Percentiles rank a stretch among this genome's conserved stretches.
Evolutionary conservation across 30 jellyfish, hydroid and myxozoan genomes (phyloP).

Genomic region (Cassiopea andromeda): DNA sequence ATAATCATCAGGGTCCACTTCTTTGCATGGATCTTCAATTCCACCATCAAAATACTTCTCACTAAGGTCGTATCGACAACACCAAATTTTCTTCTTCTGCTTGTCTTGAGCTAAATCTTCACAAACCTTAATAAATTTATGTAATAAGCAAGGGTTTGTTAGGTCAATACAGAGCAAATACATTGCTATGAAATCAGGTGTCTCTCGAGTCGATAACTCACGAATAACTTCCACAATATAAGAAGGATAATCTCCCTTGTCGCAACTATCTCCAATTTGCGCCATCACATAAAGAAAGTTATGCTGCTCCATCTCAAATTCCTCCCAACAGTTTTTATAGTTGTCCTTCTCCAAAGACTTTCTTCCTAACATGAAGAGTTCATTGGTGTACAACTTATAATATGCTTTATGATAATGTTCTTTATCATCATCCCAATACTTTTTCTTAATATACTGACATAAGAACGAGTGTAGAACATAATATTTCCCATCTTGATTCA

Average conservation of each 20-base stretch:
- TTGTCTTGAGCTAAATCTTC: conserved; percentile 10
- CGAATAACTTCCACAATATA: background rate
- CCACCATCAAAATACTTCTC: conserved; percentile 1
- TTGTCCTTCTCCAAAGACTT: conserved; percentile 33
- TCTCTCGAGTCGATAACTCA: background rate
- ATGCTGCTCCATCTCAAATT: conserved; percentile 13
- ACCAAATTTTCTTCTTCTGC: conserved; percentile 7
- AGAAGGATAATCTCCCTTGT: background rate
- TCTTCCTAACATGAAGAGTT: conserved; percentile 11
- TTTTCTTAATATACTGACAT: background rate
- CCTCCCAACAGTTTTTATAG: conserved; percentile 5
- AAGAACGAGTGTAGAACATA: conserved; percentile 27
- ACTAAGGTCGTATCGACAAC: conserved; percentile 11
- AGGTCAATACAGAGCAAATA: conserved; percentile 14
- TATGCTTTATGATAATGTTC: background rate
- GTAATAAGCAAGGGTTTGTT: background rate
- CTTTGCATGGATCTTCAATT: background rate
- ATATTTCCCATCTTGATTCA: background rate
- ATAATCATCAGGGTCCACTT: background rate
- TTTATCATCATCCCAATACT: background rate
- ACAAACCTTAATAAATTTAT: conserved; percentile 13
- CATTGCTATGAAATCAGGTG: conserved; percentile 31
- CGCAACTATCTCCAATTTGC: background rate
- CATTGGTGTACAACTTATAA: background rate
- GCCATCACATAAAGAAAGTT: conserved; percentile 23